Evolutionary conservation across 2,888 invertebrate genomes (phyloP), one percentile per base, ranked within the genome.

Genomic region (Luffia ferchaultella): DNA sequence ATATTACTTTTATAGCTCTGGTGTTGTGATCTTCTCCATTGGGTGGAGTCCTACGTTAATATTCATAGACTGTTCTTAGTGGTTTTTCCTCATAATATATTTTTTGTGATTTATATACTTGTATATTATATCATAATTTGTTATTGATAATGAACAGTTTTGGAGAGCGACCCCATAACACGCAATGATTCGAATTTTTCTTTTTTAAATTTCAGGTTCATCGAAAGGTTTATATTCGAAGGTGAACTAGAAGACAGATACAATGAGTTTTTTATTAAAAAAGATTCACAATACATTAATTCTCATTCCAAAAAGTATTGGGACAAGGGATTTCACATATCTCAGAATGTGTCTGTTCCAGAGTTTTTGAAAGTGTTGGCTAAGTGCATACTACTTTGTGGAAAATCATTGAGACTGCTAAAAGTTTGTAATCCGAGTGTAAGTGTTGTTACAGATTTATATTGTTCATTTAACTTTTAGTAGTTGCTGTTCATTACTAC

Each of bases 161-260:
- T n/a, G n/a, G n/a, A n/a, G n/a, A n/a, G n/a, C n/a, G n/a, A n/a
- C n/a, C n/a, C n/a, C n/a, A n/a, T n/a, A n/a, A n/a, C n/a, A n/a
- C n/a, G n/a, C n/a, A n/a, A n/a, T n/a, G n/a, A 16, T 42, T 16
- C n/a, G n/a, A 16, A 18, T 18, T 18, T 45, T 43, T 43, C 5
- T n/a, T 43, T n/a, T 55, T 49, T 54, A 59, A 62, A 55, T 62
- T 75, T 54, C 62, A 88, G 89, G 53, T 89, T 93, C 64, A 84
- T 97, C 40, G 89, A 93, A 63, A 88, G 90, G 53, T 97, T 96
- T 90, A 88, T 96, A 53, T 92, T 94, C 62, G 91, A 94, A 66
- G 97, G 96, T 0, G 86, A 88, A 49, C 76, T 96, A 16, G 90
- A 93, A 54, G 96, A 96, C 69, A 85, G 87, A 15, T 90, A 89